These are phyloP conservation scores for Lumbricus terrestris DNA, from an alignment of 2,888 invertebrate species.

Conservation along the genomic window DNA sequence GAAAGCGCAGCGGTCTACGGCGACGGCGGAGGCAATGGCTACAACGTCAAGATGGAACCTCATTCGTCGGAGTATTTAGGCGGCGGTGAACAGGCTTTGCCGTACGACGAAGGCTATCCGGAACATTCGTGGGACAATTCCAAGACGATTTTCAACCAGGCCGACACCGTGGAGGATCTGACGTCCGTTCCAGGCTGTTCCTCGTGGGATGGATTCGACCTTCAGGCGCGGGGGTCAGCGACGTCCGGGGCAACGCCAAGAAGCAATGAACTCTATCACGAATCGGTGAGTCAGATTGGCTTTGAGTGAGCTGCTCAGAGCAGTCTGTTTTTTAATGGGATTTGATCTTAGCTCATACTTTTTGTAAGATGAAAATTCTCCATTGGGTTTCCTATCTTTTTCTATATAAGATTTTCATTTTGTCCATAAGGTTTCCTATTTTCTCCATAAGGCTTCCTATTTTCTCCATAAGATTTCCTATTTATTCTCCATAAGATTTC, in stretches of 20 bases:
- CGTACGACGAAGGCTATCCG: neutral
- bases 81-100: neutral
- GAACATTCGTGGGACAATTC: slow-evolving; percentile 11
- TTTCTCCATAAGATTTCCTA: too few species aligned
- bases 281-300: neutral
- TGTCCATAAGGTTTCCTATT: too few species aligned
- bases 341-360: too few species aligned
- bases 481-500: too few species aligned
- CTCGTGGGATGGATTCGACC: neutral
- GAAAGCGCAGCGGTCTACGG: neutral
- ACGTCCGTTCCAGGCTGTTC: neutral
- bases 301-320: neutral
- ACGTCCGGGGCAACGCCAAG: neutral
- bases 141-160: neutral
- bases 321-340: neutral
- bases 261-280: neutral
- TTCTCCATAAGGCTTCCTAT: too few species aligned
- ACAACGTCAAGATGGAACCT: neutral
- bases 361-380: too few species aligned
- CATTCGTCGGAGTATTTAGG: neutral
- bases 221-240: neutral
- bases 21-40: neutral
- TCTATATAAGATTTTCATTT: too few species aligned
- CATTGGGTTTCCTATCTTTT: too few species aligned
- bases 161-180: neutral